phyloP scores from a whole-genome alignment of 2,797 vertebrate species.

The Tolypeutes matacus region DNA sequence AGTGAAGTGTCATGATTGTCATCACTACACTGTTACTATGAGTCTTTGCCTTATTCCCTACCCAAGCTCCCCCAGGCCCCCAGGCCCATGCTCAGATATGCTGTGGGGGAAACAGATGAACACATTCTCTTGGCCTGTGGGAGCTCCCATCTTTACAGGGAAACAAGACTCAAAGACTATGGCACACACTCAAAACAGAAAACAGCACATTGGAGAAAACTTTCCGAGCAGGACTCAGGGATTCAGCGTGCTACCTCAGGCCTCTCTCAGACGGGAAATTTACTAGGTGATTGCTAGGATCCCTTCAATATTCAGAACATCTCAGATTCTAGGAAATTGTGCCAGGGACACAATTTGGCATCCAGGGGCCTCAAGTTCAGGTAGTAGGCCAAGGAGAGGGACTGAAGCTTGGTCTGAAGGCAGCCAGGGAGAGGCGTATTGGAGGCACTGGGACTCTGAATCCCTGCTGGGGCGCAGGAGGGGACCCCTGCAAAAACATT shows the following conservation, averaged over 20 bases:
- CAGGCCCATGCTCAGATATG: not conserved
- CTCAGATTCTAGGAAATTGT: not conserved
- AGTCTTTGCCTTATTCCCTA: not conserved
- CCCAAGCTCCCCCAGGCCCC: not conserved
- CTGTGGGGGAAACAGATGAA: not conserved
- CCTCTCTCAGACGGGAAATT: not conserved
- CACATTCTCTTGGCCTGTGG: not conserved
- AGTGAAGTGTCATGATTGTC: not conserved
- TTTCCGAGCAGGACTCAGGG: not conserved
- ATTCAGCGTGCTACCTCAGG: no score
- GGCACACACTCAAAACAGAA: not conserved
- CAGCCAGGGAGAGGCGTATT: not conserved
- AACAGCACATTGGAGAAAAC: not conserved
- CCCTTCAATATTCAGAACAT: not conserved
- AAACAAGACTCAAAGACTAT: not conserved
- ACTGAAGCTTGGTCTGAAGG: not conserved
- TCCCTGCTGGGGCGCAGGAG: not conserved
- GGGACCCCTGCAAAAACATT: not conserved
- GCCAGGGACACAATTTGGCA: not conserved
- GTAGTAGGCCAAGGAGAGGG: not conserved
- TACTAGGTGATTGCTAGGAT: not conserved
- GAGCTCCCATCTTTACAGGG: not conserved
- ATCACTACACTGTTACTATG: not conserved
- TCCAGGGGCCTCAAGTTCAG: not conserved
- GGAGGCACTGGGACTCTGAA: not conserved